Percentiles rank a stretch among this genome's conserved stretches.
phyloP scores from a whole-genome alignment of 2,888 invertebrate genomes.

The Bembecia ichneumoniformis region DNA sequence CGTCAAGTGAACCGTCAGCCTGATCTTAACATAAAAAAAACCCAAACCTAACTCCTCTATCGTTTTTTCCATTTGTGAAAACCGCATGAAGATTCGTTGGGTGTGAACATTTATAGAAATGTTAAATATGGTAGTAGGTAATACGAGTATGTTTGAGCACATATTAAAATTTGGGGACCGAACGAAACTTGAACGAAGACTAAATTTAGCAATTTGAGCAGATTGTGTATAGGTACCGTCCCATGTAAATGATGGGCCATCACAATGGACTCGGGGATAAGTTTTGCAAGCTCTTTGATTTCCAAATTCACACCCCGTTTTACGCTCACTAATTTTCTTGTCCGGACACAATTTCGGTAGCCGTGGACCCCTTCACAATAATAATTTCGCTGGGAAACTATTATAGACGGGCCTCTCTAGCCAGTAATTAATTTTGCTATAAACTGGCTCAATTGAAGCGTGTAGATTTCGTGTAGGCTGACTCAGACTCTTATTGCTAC shows the following conservation, averaged over 20 bases:
- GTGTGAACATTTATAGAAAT: too few relatives aligned
- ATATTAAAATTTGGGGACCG: too few relatives aligned
- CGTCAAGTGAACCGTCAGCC: too few relatives aligned
- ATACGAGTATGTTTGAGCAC: too few relatives aligned
- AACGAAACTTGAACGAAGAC: neutral
- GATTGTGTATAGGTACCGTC: conserved; percentile 53
- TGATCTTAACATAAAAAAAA: too few relatives aligned
- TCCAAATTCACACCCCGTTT: conserved; percentile 69
- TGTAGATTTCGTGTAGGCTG: conserved; percentile 65
- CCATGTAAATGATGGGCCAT: conserved; percentile 62
- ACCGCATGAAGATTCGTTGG: too few relatives aligned
- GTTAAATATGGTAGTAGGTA: too few relatives aligned
- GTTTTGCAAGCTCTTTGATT: conserved; percentile 63
- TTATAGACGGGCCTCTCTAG: conserved; percentile 68
- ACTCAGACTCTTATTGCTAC: conserved; percentile 18
- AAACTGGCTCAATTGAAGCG: conserved; percentile 70
- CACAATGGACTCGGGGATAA: conserved; percentile 56
- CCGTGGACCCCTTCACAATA: conserved; percentile 58
- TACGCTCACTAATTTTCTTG: conserved; percentile 73
- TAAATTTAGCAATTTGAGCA: conserved; percentile 33
- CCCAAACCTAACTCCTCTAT: too few relatives aligned
- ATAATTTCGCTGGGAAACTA: conserved; percentile 68
- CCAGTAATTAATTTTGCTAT: conserved; percentile 69
- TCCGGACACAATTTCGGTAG: conserved; percentile 67
- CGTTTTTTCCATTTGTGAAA: too few relatives aligned